A percentile compares a stretch with the other conserved stretches of the same genome.
phyloP scores from a whole-genome alignment of 2,113 vertebrate species.

The Dicentrarchus labrax region DNA sequence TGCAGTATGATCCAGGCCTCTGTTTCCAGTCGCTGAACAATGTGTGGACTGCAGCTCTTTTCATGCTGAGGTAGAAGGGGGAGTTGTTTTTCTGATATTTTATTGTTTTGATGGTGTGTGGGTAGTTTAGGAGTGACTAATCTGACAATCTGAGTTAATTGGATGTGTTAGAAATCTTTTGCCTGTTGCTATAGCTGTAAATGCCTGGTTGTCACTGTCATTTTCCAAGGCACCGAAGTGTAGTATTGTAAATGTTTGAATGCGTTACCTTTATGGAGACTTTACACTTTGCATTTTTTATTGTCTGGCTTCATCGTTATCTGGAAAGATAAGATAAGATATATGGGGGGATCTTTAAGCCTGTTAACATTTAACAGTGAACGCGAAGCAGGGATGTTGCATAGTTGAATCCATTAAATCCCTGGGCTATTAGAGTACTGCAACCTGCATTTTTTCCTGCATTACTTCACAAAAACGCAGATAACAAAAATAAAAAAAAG shows the following conservation, averaged over 20 bases:
- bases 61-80: slow-evolving; percentile 31
- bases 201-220: not conserved
- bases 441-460: not conserved
- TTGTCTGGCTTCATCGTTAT: not conserved
- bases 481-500: too few species aligned
- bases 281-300: not conserved
- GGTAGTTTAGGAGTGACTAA: not conserved
- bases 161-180: slow-evolving; percentile 11
- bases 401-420: too few species aligned
- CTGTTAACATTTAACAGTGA: too few species aligned
- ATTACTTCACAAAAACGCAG: not conserved
- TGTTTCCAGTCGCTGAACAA: slow-evolving; percentile 61
- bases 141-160: slow-evolving; percentile 5
- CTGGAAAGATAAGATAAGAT: not conserved
- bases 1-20: slow-evolving; percentile 58
- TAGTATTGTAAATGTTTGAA: not conserved
- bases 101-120: slow-evolving; percentile 26
- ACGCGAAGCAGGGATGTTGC: too few species aligned
- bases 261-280: not conserved
- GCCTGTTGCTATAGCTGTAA: not conserved
- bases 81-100: not conserved
- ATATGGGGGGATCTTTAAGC: not conserved
- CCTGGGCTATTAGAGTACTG: not conserved
- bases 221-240: not conserved
- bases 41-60: slow-evolving; percentile 32